Evolutionary conservation across 1,140 invertebrate species (phyloP).

Genomic region (Lordiphosa mommai): DNA sequence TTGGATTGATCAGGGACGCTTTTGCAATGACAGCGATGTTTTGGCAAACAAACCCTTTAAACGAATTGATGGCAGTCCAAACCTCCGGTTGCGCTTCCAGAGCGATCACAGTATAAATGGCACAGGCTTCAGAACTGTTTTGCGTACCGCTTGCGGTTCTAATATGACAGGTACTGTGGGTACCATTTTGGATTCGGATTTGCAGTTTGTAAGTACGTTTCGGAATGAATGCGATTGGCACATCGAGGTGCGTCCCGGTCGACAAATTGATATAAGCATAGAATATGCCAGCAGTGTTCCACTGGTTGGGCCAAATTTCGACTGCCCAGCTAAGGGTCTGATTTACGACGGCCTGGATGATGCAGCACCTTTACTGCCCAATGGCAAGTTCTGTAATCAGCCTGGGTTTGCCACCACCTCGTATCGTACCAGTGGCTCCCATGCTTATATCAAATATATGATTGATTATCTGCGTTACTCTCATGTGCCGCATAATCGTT

Average conservation of each 20-base stretch:
- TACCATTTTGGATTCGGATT: constrained; percentile 28
- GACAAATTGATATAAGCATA: constrained; percentile 83
- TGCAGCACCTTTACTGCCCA: constrained; percentile 84
- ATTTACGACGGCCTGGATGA: constrained; percentile 86
- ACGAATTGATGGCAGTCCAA: constrained; percentile 55
- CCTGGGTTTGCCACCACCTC: background rate
- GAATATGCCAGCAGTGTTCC: background rate
- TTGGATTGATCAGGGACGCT: constrained; percentile 77
- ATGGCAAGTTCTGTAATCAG: constrained; percentile 54
- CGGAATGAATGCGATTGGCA: constrained; percentile 84
- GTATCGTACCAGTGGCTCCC: constrained; percentile 43
- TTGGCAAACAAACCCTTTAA: background rate
- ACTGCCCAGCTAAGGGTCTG: constrained; percentile 38
- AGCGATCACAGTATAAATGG: constrained; percentile 80
- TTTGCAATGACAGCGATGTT: constrained; percentile 29
- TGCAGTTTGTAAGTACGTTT: constrained; percentile 4
- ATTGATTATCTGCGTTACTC: rapidly evolving
- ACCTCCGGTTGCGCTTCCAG: constrained; percentile 79
- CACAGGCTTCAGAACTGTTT: constrained; percentile 82
- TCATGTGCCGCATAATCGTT: background rate
- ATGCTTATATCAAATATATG: constrained; percentile 49
- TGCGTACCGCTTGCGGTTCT: constrained; percentile 82
- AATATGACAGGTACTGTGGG: constrained; percentile 80
- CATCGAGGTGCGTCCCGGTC: constrained; percentile 85
- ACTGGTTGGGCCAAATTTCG: background rate